Conservation (phyloP, 1,140 invertebrate species). For the Littorina saxatilis region DNA sequence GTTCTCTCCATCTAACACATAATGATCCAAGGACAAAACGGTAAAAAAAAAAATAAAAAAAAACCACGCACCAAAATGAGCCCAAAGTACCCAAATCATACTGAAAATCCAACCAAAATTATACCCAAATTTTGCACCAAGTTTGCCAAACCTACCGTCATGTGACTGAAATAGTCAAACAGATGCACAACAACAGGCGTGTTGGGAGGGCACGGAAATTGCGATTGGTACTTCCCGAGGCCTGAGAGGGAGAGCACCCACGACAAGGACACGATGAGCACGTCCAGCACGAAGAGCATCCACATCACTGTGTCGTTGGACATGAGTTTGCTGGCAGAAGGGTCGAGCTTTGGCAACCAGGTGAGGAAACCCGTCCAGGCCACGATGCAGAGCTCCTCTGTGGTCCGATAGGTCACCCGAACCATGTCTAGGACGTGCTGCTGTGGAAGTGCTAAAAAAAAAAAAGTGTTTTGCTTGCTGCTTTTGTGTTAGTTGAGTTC, state of each 20-base stretch:
- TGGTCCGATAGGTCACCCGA: not conserved
- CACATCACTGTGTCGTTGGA: not conserved
- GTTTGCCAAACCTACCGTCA: not conserved
- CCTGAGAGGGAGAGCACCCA: not conserved
- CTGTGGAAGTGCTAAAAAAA: no score
- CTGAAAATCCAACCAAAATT: no score
- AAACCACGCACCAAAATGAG: no score
- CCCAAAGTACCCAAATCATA: no score
- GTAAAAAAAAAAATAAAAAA: no score
- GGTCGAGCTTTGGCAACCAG: not conserved
- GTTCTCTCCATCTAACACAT: no score
- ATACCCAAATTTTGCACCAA: no score
- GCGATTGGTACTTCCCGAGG: not conserved
- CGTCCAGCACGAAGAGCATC: not conserved
- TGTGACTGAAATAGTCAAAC: not conserved
- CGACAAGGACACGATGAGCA: not conserved
- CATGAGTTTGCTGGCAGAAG: not conserved
- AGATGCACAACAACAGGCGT: not conserved
- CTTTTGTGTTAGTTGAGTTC: no score
- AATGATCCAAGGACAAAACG: no score
- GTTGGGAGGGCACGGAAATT: not conserved
- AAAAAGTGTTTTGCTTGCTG: no score
- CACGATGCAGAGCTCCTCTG: not conserved
- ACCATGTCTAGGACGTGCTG: no score
- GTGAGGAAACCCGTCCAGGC: not conserved